Evolutionary conservation across 1,140 invertebrate species (phyloP).

Genomic region (Homalodisca vitripennis): DNA sequence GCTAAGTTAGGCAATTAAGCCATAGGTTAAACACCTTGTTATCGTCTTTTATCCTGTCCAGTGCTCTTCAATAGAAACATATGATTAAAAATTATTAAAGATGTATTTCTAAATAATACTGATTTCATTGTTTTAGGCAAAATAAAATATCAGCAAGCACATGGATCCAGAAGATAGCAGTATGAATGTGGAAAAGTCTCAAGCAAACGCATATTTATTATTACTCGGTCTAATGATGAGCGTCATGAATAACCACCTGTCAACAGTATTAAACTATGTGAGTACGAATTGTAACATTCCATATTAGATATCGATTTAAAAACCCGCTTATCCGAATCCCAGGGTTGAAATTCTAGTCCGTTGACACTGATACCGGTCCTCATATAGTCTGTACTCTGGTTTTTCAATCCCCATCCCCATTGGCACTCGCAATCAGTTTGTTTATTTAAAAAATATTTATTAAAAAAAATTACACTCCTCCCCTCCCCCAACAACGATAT

Average conservation of each 20-base stretch:
- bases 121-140: too few species aligned
- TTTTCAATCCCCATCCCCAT: neutral
- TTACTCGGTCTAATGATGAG: neutral
- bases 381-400: neutral
- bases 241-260: neutral
- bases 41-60: too few species aligned
- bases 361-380: neutral
- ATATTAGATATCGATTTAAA: neutral
- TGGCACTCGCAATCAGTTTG: neutral
- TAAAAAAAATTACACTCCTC: too few species aligned
- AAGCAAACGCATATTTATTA: neutral
- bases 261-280: slow-evolving; percentile 1
- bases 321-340: neutral
- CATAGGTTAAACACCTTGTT: too few species aligned
- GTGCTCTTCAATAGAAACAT: too few species aligned
- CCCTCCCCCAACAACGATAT: too few species aligned
- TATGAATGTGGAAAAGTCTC: neutral
- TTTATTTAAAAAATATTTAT: neutral
- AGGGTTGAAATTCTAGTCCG: neutral
- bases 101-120: too few species aligned
- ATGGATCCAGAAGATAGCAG: neutral
- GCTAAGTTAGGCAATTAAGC: too few species aligned
- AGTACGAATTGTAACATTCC: neutral
- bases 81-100: too few species aligned
- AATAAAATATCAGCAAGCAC: too few species aligned